Evolutionary conservation across 2,888 invertebrate species (phyloP).

Genomic region (Sclerodermus sp.): DNA sequence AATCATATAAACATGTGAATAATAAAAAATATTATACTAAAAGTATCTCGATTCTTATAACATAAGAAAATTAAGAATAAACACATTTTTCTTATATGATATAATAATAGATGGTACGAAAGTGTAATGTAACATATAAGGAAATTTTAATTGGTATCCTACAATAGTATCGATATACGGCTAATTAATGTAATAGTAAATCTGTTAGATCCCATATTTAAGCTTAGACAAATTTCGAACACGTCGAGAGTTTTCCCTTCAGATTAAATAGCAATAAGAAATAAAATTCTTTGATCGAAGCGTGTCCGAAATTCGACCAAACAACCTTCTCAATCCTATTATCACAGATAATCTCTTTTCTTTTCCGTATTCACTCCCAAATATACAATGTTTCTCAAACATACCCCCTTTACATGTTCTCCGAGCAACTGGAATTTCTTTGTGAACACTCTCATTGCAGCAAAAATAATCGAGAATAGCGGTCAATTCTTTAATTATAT

Average conservation of each 20-base stretch:
- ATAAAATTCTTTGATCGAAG: constrained; percentile 10
- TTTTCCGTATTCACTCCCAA: constrained; percentile 11
- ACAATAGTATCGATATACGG: constrained; percentile 34
- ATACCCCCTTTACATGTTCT: neutral
- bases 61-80: constrained; percentile 5
- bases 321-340: constrained; percentile 42
- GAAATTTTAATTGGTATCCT: constrained; percentile 20
- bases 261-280: neutral
- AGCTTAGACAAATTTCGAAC: constrained; percentile 22
- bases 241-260: constrained; percentile 6
- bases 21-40: constrained; percentile 4
- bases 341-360: constrained; percentile 49
- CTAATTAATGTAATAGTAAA: constrained; percentile 47
- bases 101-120: constrained; percentile 14
- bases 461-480: too few relatives aligned
- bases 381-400: constrained; percentile 8
- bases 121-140: constrained; percentile 22
- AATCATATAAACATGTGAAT: neutral
- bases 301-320: constrained; percentile 30
- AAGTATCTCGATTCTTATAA: constrained; percentile 8
- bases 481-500: too few relatives aligned
- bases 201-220: constrained; percentile 35
- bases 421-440: neutral
- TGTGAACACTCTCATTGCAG: neutral
- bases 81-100: constrained; percentile 4